phyloP scores from a whole-genome alignment of 2,797 vertebrate species.

The Helostoma temminkii region DNA sequence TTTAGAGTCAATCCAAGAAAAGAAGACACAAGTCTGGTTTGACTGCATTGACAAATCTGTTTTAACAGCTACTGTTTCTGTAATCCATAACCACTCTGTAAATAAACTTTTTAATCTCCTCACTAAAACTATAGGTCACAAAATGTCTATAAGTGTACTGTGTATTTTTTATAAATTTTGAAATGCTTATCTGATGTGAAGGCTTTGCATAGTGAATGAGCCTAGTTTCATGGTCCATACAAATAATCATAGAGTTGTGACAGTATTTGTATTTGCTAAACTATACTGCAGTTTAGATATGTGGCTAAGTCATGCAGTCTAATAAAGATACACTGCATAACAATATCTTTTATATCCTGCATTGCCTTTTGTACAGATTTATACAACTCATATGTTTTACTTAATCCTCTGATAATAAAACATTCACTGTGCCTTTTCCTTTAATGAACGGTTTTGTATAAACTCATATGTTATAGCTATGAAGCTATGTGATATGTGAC shows the following conservation, averaged over 20 bases:
- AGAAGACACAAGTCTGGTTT: background rate
- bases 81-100: conserved; percentile 58
- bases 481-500: conserved; percentile 29
- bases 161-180: conserved; percentile 17
- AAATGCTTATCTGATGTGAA: conserved; percentile 5
- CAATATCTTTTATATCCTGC: background rate
- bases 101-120: conserved; percentile 47
- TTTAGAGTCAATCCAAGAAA: conserved; percentile 12
- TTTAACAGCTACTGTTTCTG: conserved; percentile 40
- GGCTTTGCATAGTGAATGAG: conserved; percentile 24
- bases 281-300: conserved; percentile 23
- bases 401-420: conserved; percentile 28
- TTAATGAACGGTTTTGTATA: conserved; percentile 38
- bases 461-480: conserved; percentile 37
- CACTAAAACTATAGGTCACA: conserved; percentile 43
- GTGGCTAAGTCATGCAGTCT: background rate
- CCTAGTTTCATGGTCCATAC: conserved; percentile 29
- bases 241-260: conserved; percentile 4
- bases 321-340: conserved; percentile 4
- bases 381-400: conserved; percentile 2
- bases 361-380: conserved; percentile 42
- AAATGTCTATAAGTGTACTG: conserved; percentile 25
- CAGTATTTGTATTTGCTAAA: conserved; percentile 21
- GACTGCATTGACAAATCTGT: conserved; percentile 12
- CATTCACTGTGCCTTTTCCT: conserved; percentile 16